A percentile compares a stretch with the other conserved stretches of the same genome.
Evolutionary conservation across 2,888 invertebrate species (phyloP).

Genomic region (Yponomeuta evonymella): DNA sequence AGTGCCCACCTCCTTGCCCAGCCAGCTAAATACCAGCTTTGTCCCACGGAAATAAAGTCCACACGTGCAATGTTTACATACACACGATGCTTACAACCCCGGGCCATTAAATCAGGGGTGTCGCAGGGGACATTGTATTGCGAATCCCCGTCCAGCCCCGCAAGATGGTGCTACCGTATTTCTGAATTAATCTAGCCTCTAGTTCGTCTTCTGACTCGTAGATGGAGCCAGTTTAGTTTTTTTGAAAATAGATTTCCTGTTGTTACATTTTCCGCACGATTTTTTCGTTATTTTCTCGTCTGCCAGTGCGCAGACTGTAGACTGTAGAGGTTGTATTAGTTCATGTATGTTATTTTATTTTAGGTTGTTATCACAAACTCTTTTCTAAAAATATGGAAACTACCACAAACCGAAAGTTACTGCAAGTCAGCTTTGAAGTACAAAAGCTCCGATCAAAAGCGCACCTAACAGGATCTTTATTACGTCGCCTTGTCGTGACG

Average conservation of each 20-base stretch:
- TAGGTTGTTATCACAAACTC: too few species aligned
- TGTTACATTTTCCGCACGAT: not conserved
- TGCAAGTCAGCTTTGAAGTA: too few species aligned
- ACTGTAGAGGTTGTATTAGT: too few species aligned
- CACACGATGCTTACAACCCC: not conserved
- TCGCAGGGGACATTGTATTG: conserved; percentile 52
- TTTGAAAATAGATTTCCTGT: not conserved
- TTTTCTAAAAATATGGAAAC: too few species aligned
- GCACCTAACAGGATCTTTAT: conserved; percentile 11
- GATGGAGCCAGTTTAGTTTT: conserved; percentile 44
- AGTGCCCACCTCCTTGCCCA: not conserved
- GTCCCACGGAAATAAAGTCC: not conserved
- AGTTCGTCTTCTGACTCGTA: conserved; percentile 61
- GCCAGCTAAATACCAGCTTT: not conserved
- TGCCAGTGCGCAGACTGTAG: not conserved
- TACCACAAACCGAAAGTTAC: too few species aligned
- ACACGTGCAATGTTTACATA: not conserved
- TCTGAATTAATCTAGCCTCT: conserved; percentile 55
- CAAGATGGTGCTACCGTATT: conserved; percentile 70
- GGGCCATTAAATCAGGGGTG: conserved; percentile 14
- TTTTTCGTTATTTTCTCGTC: not conserved
- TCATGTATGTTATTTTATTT: too few species aligned
- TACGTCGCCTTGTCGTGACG: conserved; percentile 1
- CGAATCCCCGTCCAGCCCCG: conserved; percentile 47
- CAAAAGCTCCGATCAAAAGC: not conserved